Percentiles rank a stretch among this genome's conserved stretches.
These are phyloP conservation scores for Drosophila bunnanda DNA, from an alignment of 2,888 invertebrate genomes.

Conservation along the genomic window DNA sequence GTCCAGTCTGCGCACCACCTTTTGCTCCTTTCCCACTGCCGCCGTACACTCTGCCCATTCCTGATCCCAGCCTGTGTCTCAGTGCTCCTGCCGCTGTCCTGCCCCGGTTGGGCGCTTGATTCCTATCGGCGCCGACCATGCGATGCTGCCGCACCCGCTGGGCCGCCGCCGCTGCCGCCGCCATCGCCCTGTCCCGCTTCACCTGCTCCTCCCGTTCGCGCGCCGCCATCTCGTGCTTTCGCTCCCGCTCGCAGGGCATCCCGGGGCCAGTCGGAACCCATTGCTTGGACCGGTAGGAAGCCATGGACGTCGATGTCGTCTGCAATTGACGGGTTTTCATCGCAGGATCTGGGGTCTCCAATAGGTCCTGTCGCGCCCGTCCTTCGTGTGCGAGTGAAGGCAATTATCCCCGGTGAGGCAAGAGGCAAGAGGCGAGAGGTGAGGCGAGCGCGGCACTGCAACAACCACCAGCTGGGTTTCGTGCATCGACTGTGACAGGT, in stretches of 20 bases:
- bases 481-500: constrained; percentile 22
- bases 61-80: not conserved
- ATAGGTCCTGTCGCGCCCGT: not conserved
- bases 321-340: constrained; percentile 35
- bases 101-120: not conserved
- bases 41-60: no score
- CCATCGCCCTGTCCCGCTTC: constrained; percentile 19
- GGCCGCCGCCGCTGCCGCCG: constrained; percentile 13
- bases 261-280: constrained; percentile 24
- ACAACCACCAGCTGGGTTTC: constrained; percentile 21
- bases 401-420: constrained; percentile 2
- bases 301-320: constrained; percentile 19
- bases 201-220: constrained; percentile 53
- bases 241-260: constrained; percentile 57
- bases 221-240: constrained; percentile 47
- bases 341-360: not conserved
- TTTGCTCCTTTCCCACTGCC: not conserved
- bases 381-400: constrained; percentile 16
- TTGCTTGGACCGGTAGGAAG: constrained; percentile 34
- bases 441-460: constrained; percentile 2
- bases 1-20: not conserved
- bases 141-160: constrained; percentile 19
- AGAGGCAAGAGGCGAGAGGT: not conserved
- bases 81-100: not conserved
- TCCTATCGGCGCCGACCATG: constrained; percentile 3